A percentile compares a stretch with the other conserved stretches of the same genome.
phyloP scores from a whole-genome alignment of 2,888 invertebrate genomes.

The Synanthedon myopaeformis region DNA sequence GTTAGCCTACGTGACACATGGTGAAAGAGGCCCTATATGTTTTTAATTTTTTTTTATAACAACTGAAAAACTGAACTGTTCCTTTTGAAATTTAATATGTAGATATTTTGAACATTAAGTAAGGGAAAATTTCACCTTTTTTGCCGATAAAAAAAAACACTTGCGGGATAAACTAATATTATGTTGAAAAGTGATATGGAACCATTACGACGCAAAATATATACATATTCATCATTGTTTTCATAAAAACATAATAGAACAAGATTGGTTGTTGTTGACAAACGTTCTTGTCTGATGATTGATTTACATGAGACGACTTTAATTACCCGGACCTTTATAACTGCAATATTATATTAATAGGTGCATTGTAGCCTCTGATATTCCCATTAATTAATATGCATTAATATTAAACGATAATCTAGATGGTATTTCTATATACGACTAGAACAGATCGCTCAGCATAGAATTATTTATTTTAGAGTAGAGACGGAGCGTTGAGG shows the following conservation, averaged over 20 bases:
- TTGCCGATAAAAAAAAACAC: no score
- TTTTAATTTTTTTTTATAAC: no score
- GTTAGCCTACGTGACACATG: no score
- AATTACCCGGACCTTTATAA: slow-evolving; percentile 9
- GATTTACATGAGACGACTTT: slow-evolving; percentile 8
- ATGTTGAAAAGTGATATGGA: no score
- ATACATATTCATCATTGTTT: neutral
- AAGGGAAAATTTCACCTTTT: no score
- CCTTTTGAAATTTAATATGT: no score
- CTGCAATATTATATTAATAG: neutral
- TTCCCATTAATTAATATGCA: neutral
- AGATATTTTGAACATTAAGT: no score
- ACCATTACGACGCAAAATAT: neutral
- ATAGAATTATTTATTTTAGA: neutral
- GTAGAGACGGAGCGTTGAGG: no score
- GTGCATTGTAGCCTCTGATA: neutral
- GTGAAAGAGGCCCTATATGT: no score
- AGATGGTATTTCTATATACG: neutral
- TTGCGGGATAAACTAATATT: no score
- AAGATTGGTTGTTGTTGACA: slow-evolving; percentile 1
- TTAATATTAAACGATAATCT: neutral
- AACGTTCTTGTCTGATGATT: slow-evolving; percentile 4
- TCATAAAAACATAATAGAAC: neutral
- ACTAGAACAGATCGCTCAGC: no score
- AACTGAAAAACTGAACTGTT: no score